Conservation (phyloP, 2,888 invertebrate genomes). For the Eupithecia dodoneata region DNA sequence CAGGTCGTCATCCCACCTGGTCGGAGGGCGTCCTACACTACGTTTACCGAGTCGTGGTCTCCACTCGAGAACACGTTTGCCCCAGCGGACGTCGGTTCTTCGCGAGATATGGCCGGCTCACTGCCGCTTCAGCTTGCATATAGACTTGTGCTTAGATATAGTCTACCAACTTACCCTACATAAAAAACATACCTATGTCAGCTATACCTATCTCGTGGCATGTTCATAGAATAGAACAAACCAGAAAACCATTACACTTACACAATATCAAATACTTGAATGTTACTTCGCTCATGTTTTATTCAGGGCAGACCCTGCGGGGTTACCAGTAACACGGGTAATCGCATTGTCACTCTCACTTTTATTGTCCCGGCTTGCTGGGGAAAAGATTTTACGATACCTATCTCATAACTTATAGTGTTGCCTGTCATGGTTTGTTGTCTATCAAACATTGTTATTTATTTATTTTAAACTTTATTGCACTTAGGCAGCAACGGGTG, state of each 20-base stretch:
- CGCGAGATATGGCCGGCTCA: no score
- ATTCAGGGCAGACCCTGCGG: slow-evolving; percentile 44
- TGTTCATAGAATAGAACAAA: background rate
- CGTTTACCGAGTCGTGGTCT: no score
- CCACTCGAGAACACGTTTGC: no score
- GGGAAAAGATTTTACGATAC: slow-evolving; percentile 13
- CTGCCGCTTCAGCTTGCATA: no score
- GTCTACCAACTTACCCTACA: background rate
- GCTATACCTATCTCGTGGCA: background rate
- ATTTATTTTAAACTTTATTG: no score
- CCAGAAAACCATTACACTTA: slow-evolving; percentile 32
- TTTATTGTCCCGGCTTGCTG: slow-evolving; percentile 16
- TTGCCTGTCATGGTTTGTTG: background rate
- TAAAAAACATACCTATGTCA: background rate
- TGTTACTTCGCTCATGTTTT: slow-evolving; percentile 42
- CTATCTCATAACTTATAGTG: slow-evolving; percentile 3
- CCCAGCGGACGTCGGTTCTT: no score
- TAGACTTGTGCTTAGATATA: no score
- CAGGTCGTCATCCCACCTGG: no score
- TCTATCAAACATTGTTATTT: background rate
- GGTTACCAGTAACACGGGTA: slow-evolving; percentile 32
- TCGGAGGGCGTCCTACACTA: no score
- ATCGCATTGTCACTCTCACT: slow-evolving; percentile 23
- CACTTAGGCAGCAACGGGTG: no score
- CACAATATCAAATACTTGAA: slow-evolving; percentile 39